A percentile compares a stretch with the other conserved stretches of the same genome.
phyloP scores from a whole-genome alignment of 2,113 vertebrate genomes.

The Osmerus eperlanus region DNA sequence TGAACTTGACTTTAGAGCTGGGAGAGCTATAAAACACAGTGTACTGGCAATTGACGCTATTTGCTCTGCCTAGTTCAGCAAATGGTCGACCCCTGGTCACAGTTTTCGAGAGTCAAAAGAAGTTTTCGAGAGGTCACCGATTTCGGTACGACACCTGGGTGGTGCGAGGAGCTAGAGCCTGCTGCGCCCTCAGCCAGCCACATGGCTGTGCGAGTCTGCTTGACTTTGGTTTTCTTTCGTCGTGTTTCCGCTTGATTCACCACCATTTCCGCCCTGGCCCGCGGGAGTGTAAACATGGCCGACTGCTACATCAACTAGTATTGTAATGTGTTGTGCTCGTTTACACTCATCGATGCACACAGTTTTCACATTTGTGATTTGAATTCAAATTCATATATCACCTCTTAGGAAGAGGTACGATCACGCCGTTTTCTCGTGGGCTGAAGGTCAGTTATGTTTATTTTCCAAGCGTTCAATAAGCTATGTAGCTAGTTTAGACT shows the following conservation, averaged over 20 bases:
- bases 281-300: constrained; percentile 61
- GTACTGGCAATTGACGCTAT: too few species aligned
- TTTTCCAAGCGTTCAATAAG: neutral
- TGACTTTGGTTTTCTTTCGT: constrained; percentile 11
- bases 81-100: too few species aligned
- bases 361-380: neutral
- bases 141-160: too few species aligned
- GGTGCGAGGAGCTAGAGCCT: too few species aligned
- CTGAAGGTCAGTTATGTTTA: constrained; percentile 41
- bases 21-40: too few species aligned
- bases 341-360: neutral
- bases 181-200: too few species aligned
- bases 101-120: too few species aligned
- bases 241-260: constrained; percentile 10
- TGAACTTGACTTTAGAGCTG: too few species aligned
- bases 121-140: too few species aligned
- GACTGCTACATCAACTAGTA: constrained; percentile 30
- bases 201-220: neutral
- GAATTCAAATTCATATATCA: neutral
- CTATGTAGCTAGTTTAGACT: constrained; percentile 28
- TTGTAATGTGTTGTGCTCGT: neutral
- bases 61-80: too few species aligned
- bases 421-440: neutral
- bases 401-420: neutral
- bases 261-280: constrained; percentile 31